Evolutionary conservation across 2,113 vertebrate species (phyloP).

Genomic region (Acanthochromis polyacanthus): DNA sequence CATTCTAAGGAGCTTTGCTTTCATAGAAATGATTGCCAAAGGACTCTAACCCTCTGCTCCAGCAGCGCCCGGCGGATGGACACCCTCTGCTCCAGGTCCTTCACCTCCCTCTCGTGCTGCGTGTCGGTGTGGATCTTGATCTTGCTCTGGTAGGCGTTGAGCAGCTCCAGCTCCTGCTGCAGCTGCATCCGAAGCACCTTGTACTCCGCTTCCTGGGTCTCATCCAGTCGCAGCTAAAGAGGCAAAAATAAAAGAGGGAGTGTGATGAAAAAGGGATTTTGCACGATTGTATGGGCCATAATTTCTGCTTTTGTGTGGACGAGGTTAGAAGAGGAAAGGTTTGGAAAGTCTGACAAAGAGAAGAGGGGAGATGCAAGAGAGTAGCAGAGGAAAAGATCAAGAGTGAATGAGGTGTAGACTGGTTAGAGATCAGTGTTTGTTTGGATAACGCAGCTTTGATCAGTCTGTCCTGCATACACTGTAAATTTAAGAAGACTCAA

Average conservation of each 20-base stretch:
- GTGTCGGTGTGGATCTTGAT: conserved; percentile 95
- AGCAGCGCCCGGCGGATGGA: conserved; percentile 92
- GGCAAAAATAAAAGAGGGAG: not conserved
- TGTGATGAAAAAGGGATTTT: conserved; percentile 6
- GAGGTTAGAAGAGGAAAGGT: conserved; percentile 8
- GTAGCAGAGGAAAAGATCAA: conserved; percentile 17
- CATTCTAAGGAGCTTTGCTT: conserved; percentile 27
- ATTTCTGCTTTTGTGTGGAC: conserved; percentile 1
- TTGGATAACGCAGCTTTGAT: not conserved
- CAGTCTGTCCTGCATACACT: not conserved
- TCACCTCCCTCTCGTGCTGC: conserved; percentile 91
- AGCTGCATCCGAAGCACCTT: conserved; percentile 93
- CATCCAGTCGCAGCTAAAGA: conserved; percentile 90
- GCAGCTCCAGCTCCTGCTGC: conserved; percentile 93
- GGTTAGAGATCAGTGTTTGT: not conserved
- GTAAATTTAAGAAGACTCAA: not conserved
- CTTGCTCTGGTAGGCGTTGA: conserved; percentile 95
- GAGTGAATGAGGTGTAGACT: not conserved
- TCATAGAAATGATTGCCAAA: conserved; percentile 14
- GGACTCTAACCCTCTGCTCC: conserved; percentile 88
- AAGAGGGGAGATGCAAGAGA: conserved; percentile 9
- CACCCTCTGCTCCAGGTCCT: conserved; percentile 94
- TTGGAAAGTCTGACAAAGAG: conserved; percentile 1
- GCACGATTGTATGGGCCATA: not conserved
- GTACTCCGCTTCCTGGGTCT: conserved; percentile 94